Base-by-base conservation (phyloP, 2,888 invertebrate genomes). In the Hanleya hanleyi region DNA sequence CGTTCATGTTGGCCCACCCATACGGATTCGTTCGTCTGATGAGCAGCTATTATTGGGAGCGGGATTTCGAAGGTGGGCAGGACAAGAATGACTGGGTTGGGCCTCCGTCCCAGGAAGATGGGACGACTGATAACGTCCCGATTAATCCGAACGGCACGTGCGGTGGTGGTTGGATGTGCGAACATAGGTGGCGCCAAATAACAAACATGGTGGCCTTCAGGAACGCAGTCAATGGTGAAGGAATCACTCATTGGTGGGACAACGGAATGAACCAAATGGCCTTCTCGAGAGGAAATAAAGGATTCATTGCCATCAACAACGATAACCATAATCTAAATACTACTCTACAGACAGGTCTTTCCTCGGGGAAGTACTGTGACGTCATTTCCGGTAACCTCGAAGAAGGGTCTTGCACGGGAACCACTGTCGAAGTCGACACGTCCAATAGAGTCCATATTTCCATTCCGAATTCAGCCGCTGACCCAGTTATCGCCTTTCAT, bases 281-380 rank as follows among this genome's bases (percentile, higher is more conserved):
- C 0, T 96, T 96, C 92, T 94, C 95, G 79, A 93, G 96, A 15
- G 95, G 95, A 0, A 92, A 93, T 62, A 92, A 93, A 0, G 92
- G 84, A 26, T 88, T 95, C 18, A 90, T 96, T 9, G 96, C 95
- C 3, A 93, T 96, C 83, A 96, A 96, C 85, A 93, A 92, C 68
- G 94, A 83, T 32, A 87, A 89, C 32, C 92, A 92, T 81, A 92
- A 74, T 47, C 69, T 79, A 71, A 38, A 83, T 71, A 74, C 77
- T 67, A 82, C 74, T 51, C 67, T 90, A 7, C 78, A 86, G 67
- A 90, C 90, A 88, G 87, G 87, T 73, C 92, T 96, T 37, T 94
- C 95, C 0, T 92, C 93, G 62, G 97, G 97, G 26, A 92, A 83
- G 0, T 97, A 97, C 91, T 97, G 97, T 88, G 96, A 97, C 90